These are phyloP conservation scores for Aselliscus stoliczkanus DNA, from an alignment of 2,797 vertebrate species.

Conservation along the genomic window DNA sequence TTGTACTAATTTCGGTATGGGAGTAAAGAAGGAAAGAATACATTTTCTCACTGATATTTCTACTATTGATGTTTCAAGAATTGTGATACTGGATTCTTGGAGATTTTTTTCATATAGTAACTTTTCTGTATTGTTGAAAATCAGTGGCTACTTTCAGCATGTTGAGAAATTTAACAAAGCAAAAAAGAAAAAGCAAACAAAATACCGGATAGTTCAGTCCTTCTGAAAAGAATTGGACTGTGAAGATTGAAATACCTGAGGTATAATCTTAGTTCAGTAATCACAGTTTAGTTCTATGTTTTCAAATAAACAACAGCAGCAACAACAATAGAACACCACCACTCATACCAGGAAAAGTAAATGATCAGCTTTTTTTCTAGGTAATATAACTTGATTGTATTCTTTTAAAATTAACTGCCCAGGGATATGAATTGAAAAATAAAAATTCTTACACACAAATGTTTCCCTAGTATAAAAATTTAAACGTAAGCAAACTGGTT, in stretches of 20 bases:
- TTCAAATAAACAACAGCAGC: not conserved
- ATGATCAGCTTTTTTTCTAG: not conserved
- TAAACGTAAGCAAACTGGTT: not conserved
- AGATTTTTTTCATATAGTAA: not conserved
- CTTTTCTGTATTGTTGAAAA: not conserved
- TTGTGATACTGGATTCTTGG: not conserved
- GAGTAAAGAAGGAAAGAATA: not conserved
- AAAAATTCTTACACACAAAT: slow-evolving; percentile 12
- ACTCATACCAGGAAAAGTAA: not conserved
- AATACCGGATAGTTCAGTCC: not conserved
- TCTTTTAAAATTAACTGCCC: slow-evolving; percentile 22
- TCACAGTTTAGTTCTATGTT: not conserved
- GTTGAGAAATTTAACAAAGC: slow-evolving; percentile 29
- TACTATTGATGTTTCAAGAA: slow-evolving; percentile 2
- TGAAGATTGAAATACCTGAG: not conserved
- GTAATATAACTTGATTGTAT: not conserved
- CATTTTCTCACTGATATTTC: not conserved
- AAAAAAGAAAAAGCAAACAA: not conserved
- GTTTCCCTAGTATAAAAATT: slow-evolving; percentile 35
- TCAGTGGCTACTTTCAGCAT: not conserved
- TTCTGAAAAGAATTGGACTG: not conserved
- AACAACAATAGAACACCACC: not conserved
- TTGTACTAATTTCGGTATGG: not conserved
- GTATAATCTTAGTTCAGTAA: not conserved
- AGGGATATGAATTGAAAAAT: not conserved